Evolutionary conservation across 2,888 invertebrate species (phyloP), one percentile per base, ranked within the genome.

Genomic region (Hedya salicella): DNA sequence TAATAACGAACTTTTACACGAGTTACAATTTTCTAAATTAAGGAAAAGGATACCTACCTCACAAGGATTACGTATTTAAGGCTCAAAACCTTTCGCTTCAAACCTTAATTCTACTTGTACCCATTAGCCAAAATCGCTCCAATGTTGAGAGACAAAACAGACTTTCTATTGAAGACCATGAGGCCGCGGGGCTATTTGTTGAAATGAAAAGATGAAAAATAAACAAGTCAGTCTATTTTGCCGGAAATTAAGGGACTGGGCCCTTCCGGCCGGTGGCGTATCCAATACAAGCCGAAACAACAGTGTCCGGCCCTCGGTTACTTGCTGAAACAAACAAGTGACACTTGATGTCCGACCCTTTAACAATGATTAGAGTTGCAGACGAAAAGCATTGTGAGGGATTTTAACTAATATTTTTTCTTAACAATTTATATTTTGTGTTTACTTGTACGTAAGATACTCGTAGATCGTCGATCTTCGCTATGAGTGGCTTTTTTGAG

Each of bases 241-340:
- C 68, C 68, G 68, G 68, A 68, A 68, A 68, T 68, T 68, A 68
- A 68, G 62, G 68, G 68, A 67, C 62, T 21, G 44, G 65, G 36
- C 42, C 56, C 53, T 67, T 68, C 66, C 68, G 50, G 66, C n/a
- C 13, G 40, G 39, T 49, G 16, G 48, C 8, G 67, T 61, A 54
- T 66, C 61, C 54, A 61, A 66, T 60, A 60, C 53, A 66, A 40
- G 44, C 40, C 46, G 48, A 66, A 66, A 66, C 61, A 65, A 53
- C 59, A 56, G 54, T 21, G 36, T 57, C 40, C 59, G 65, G n/a
- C 21, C 66, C 48, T 25, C 17, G 17, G 14, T 30, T 52, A 44
- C 42, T 36, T 19, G 52, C 30, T 62, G 42, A 21, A 53, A 21
- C 44, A 44, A 62, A 62, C 16, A 62, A 62, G 32, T 44, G 32